Base-by-base conservation (phyloP, 2,113 vertebrate genomes). In the Mungos mungo region DNA sequence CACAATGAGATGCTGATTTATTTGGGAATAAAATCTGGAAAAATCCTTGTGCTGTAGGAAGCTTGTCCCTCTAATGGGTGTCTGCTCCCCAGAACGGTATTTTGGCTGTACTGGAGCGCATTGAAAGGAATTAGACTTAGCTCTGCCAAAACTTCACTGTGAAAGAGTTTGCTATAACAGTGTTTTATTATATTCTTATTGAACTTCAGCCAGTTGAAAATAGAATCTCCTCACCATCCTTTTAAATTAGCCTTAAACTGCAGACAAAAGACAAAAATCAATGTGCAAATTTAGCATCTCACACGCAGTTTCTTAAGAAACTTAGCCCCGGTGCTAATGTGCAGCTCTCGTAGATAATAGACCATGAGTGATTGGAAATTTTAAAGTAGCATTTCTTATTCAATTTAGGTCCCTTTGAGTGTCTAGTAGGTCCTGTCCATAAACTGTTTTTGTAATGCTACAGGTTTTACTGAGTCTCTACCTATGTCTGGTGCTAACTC, bases 221-320 rank as follows among this genome's bases (percentile, higher is more conserved):
- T 77, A 96, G 89, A 68, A 89, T 93, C 69, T 96, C 97, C 52
- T 95, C 89, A 95, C 92, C 65, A 72, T 97, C 71, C 71, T 96
- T 97, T 98, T 85, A 97, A 95, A 97, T 97, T 76, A 97, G 60
- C 82, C 85, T 96, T 74, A 98, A 96, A 98, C 71, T 76, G 74
- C 84, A 96, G 97, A 93, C 88, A 97, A 98, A 98, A 97, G 96
- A 87, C 81, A 90, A 93, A 98, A 98, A 96, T 96, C 96, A 94
- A 93, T 94, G 79, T 93, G 63, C 63, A 96, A 76, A 97, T 98
- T 97, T 94, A 96, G 15, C 95, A 97, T 80, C 57, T 93, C 63
- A 86, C 25, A 18, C 77, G 65, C 33, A 0, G 79, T 90, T 71
- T 83, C 71, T 83, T 93, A 76, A 54, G 71, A 93, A 94, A 96